Conservation (phyloP, 2,888 invertebrate genomes). For the Congeria kusceri region DNA sequence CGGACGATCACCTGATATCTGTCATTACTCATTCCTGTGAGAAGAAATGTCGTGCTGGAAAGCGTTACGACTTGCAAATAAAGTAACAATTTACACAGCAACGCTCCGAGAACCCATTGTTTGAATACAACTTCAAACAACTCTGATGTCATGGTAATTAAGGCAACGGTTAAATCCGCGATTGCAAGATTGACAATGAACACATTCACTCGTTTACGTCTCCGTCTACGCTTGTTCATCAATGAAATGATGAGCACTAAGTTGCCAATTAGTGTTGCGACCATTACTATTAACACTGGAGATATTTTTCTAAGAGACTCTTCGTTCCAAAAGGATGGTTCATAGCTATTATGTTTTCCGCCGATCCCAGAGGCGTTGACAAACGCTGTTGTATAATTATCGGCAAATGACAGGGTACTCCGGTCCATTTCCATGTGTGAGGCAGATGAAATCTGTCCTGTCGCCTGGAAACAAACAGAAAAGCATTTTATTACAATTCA, state of each 20-base stretch:
- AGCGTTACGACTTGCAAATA: conserved; percentile 85
- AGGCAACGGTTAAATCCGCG: conserved; percentile 85
- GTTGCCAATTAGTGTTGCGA: conserved; percentile 85
- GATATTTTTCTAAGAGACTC: conserved; percentile 64
- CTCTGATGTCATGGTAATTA: conserved; percentile 85
- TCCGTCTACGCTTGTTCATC: conserved; percentile 75
- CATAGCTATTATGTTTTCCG: too few species aligned
- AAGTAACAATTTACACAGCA: conserved; percentile 85
- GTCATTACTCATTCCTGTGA: conserved; percentile 86
- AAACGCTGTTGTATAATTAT: too few species aligned
- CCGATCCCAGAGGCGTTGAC: too few species aligned
- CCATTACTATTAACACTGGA: conserved; percentile 79
- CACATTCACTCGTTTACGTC: conserved; percentile 85
- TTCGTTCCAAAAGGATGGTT: conserved; percentile 59
- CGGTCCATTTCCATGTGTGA: too few species aligned
- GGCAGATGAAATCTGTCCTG: too few species aligned
- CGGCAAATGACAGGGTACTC: too few species aligned
- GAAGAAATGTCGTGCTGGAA: conserved; percentile 85
- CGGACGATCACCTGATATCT: conserved; percentile 85
- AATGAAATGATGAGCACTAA: conserved; percentile 82
- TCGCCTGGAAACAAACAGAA: too few species aligned
- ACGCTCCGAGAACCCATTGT: conserved; percentile 85
- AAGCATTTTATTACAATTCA: too few species aligned
- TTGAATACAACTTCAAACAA: conserved; percentile 85
- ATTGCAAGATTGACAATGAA: conserved; percentile 85